Evolutionary conservation across 2,797 vertebrate species (phyloP).

Genomic region (Pseudocheirus occidentalis): DNA sequence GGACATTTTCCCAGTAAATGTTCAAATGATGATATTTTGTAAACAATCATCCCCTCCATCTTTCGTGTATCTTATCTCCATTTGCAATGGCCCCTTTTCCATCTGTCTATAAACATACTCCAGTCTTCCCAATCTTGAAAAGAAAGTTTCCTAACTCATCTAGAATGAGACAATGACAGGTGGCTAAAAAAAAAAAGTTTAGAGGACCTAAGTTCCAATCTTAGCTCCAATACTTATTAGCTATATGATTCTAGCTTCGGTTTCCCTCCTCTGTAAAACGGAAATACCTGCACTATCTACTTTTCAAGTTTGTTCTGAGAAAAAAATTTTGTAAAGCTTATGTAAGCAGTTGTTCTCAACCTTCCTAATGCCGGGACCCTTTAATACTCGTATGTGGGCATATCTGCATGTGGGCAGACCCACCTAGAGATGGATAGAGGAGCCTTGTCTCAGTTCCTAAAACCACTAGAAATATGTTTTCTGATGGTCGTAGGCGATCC

Average conservation of each 20-base stretch:
- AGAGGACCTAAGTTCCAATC: background rate
- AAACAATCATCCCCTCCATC: background rate
- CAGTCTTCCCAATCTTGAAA: background rate
- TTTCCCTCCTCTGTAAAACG: background rate
- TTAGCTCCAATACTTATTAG: background rate
- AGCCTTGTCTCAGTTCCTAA: no score
- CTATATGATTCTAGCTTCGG: background rate
- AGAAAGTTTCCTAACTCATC: background rate
- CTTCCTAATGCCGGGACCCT: no score
- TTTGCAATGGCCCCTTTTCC: background rate
- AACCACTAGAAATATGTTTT: no score
- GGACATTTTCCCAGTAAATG: background rate
- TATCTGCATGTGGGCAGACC: no score
- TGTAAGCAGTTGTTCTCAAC: no score
- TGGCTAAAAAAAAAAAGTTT: background rate
- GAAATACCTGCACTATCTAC: background rate
- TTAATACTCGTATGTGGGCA: no score
- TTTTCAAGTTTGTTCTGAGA: background rate
- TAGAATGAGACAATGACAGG: background rate
- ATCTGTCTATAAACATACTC: background rate
- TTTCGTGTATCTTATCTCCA: background rate
- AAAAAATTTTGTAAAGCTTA: background rate
- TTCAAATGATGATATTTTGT: background rate
- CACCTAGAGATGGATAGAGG: no score
- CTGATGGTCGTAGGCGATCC: no score